Evolutionary conservation across 2,113 vertebrate genomes (phyloP).

Genomic region (Neodontobutis hainanensis): DNA sequence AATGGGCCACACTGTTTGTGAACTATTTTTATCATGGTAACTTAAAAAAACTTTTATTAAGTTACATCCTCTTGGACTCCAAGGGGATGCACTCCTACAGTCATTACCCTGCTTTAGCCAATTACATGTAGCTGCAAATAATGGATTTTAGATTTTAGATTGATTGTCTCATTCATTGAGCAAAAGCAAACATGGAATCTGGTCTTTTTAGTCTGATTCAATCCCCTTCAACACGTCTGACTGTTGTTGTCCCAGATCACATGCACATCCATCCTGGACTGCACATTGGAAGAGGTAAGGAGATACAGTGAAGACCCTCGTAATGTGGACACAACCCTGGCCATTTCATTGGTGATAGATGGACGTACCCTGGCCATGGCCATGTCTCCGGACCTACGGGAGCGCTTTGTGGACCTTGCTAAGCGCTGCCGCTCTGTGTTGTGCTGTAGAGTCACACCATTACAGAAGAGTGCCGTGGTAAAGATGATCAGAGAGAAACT

Average conservation of each 20-base stretch:
- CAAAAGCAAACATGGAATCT: too few relatives aligned
- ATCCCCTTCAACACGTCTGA: not conserved
- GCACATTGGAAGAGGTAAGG: conserved; percentile 85
- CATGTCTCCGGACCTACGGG: conserved; percentile 82
- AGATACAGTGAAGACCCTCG: conserved; percentile 57
- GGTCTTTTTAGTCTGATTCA: not conserved
- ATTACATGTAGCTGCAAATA: conserved; percentile 44
- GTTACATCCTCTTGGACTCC: conserved; percentile 16
- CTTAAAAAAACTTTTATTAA: conserved; percentile 1
- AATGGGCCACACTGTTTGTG: conserved; percentile 45
- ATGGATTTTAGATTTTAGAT: conserved; percentile 8
- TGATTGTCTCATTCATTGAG: too few relatives aligned
- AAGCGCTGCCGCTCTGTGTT: conserved; percentile 83
- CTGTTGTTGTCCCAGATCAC: conserved; percentile 76
- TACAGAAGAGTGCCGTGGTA: conserved; percentile 90
- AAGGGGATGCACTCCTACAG: conserved; percentile 51
- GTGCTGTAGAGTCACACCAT: conserved; percentile 88
- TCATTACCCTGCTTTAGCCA: conserved; percentile 30
- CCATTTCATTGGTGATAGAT: conserved; percentile 86
- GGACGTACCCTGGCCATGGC: conserved; percentile 81
- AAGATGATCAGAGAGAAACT: conserved; percentile 83
- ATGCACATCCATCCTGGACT: conserved; percentile 86
- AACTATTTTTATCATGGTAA: conserved; percentile 54
- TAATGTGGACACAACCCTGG: conserved; percentile 36
- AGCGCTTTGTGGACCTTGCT: conserved; percentile 83